Base-by-base conservation (phyloP, 35 echinoderm and acorn worm genomes). In the Apostichopus parvimensis region DNA sequence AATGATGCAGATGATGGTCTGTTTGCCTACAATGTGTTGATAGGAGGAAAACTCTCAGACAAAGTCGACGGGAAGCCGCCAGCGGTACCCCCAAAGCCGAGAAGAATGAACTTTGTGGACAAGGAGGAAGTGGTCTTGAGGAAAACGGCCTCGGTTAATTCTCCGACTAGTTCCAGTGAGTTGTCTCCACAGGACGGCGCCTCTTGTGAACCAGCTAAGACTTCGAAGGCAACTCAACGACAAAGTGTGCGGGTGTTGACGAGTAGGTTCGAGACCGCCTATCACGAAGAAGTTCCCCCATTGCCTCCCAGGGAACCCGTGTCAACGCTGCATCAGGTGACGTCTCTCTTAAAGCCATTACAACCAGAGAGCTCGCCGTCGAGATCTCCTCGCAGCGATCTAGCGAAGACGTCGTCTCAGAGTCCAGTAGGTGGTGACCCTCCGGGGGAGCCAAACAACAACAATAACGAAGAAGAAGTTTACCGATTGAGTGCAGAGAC, bases 241-340 rank as follows among this genome's bases (percentile, higher is more conserved):
- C 45, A 59, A 21, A 91, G 89, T 79, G 89, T 91, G 5, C 5
- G 12, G 53, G 53, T n/a, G 53, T 53, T 91, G 52, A 77, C 6
- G 5, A 91, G 52, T 77, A 59, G 18, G n/a, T 91, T 91, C 24
- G 89, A 91, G 73, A 17, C 54, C 53, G 11, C 88, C 52, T 25
- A 15, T 4, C 53, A n/a, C 23, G 15, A 57, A 59, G 68, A 91
- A 6, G 76, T 91, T 28, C 89, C 89, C 4, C 89, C 89, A 52
- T 26, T 91, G 18, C 89, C 89, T 34, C 89, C 89, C 10, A 91
- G 89, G 73, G 77, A 91, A 79, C 89, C 89, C 59, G 71, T 91
- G 2, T 91, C 89, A 18, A 72, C 73, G 9, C 78, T 88, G 60
- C 86, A 88, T 55, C 86, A 88, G 57, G 17, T 88, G 6, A 88